Evolutionary conservation across 2,888 invertebrate genomes (phyloP), one percentile per base, ranked within the genome.

Genomic region (Alcis repandata): DNA sequence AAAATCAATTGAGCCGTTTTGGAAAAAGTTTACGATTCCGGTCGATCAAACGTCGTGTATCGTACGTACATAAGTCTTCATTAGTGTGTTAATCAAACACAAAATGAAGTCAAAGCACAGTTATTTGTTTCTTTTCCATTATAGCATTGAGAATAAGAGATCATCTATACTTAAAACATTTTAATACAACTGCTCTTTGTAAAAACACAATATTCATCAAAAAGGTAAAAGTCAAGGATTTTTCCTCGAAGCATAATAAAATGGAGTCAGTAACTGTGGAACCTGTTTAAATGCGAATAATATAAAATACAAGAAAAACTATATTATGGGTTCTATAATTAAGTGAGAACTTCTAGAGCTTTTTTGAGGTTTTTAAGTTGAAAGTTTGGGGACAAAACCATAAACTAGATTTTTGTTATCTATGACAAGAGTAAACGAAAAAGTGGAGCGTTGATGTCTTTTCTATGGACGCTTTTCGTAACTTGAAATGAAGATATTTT

Each of bases 371-470:
- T 27, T 27, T 27, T 27, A 6, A 6, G 8, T 46, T 8, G 22
- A 46, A 46, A 46, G 8, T 46, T n/a, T 46, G 13, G 7, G 22
- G n/a, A 27, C 11, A 4, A 45, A 6, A 11, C 11, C 4, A 15
- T 32, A 9, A 32, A 48, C 27, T 27, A 27, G 27, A 6, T 27
- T 27, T 27, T 27, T 6, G 27, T 27, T 27, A 6, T 27, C 27
- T 27, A 27, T 27, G 6, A 4, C 27, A 27, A 27, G 27, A 6
- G 27, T 2, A 48, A 48, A 1, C 19, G 17, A 6, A 11, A 7
- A 1, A 2, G 2, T 20, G 10, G 40, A 40, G 20, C 71, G 71
- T 71, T 67, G 32, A 69, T 38, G 48, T 71, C 69, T 71, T 69
- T 65, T 63, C 3, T 61, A 65, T 41, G 20, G 36, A 15, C 46